Conservation (phyloP, 2,113 vertebrate genomes). For the Lucifuga dentata region DNA sequence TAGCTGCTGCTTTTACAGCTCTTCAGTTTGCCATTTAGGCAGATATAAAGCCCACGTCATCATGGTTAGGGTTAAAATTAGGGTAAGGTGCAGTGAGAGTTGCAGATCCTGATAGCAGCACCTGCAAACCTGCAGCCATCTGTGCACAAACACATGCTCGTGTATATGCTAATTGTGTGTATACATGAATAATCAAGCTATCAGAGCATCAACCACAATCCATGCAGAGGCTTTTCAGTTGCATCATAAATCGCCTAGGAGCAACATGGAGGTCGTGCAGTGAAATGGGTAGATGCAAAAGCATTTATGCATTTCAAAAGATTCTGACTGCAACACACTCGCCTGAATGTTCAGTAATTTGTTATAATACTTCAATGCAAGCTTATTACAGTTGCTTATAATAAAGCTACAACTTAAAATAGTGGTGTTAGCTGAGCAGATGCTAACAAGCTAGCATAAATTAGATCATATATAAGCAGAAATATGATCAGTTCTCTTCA, state of each 20-base stretch:
- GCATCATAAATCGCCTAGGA: constrained; percentile 56
- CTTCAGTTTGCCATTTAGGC: constrained; percentile 1
- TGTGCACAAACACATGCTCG: constrained; percentile 25
- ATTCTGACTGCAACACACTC: too few relatives aligned
- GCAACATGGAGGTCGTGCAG: constrained; percentile 33
- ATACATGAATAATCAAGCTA: constrained; percentile 31
- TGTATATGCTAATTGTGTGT: constrained; percentile 38
- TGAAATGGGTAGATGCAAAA: neutral
- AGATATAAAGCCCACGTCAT: constrained; percentile 1
- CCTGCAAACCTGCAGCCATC: neutral
- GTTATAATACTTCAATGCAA: too few relatives aligned
- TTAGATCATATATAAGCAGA: too few relatives aligned
- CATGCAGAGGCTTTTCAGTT: constrained; percentile 52
- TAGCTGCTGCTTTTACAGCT: constrained; percentile 6
- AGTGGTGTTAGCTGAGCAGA: too few relatives aligned
- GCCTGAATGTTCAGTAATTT: too few relatives aligned
- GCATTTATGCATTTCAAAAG: too few relatives aligned
- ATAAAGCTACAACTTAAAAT: too few relatives aligned
- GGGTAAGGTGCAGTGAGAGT: too few relatives aligned
- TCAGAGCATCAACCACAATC: constrained; percentile 29
- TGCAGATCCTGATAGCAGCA: neutral
- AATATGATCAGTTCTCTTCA: too few relatives aligned
- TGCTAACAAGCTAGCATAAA: too few relatives aligned
- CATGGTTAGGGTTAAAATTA: constrained; percentile 7
- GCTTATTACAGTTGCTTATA: too few relatives aligned